phyloP scores from a whole-genome alignment of 2,797 vertebrate species.

The Xiphorhynchus erythropygius region DNA sequence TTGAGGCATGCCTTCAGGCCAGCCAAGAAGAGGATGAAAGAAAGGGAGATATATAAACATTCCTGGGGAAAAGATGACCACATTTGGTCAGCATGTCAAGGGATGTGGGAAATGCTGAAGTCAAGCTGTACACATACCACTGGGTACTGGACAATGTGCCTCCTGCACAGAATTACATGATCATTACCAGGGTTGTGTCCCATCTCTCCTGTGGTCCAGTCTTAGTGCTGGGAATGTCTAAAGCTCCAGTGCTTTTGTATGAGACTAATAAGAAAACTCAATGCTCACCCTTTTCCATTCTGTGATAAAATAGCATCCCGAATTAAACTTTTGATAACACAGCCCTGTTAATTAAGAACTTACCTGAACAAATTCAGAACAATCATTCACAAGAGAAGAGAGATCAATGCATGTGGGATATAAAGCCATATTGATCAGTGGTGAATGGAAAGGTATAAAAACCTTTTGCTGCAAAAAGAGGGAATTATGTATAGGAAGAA shows the following conservation, averaged over 20 bases:
- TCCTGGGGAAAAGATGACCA: not conserved
- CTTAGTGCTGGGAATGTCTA: not conserved
- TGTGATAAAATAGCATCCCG: not conserved
- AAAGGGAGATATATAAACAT: not conserved
- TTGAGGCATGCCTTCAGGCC: not conserved
- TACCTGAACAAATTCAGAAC: not conserved
- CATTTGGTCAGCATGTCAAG: not conserved
- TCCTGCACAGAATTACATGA: not conserved
- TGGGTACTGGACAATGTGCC: fast-evolving
- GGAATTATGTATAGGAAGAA: not conserved
- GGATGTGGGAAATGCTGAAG: conserved; percentile 1
- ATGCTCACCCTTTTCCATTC: not conserved
- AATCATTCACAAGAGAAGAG: not conserved
- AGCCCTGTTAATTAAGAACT: not conserved
- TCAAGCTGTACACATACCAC: not conserved
- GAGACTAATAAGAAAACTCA: not conserved
- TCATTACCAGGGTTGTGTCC: not conserved
- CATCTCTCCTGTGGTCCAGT: not conserved
- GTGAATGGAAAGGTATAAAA: not conserved
- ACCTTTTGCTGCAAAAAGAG: not conserved
- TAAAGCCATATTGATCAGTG: not conserved
- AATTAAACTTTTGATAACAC: not conserved
- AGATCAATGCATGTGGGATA: not conserved
- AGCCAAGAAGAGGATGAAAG: not conserved
- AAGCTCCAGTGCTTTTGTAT: not conserved